Evolutionary conservation across 2,113 vertebrate species (phyloP).

Genomic region (Regulus satrapa): DNA sequence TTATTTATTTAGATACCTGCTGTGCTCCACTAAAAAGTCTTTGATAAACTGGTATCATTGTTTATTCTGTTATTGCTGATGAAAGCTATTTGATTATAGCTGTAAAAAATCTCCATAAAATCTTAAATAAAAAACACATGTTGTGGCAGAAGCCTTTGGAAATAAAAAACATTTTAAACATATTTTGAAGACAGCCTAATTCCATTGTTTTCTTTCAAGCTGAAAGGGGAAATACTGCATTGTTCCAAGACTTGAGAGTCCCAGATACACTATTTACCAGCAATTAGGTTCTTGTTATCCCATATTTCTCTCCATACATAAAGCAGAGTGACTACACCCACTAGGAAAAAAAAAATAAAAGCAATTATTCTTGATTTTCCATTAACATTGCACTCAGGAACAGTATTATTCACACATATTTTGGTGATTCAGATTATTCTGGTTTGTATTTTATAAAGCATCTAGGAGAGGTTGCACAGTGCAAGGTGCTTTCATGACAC

Average conservation of each 20-base stretch:
- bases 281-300: not conserved
- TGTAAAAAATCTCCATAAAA: slow-evolving; percentile 46
- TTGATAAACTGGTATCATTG: slow-evolving; percentile 50
- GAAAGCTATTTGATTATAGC: slow-evolving; percentile 56
- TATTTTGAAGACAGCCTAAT: slow-evolving; percentile 51
- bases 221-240: not conserved
- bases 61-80: slow-evolving; percentile 53
- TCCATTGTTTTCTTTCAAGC: slow-evolving; percentile 30
- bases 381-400: not conserved
- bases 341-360: not conserved
- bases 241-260: not conserved
- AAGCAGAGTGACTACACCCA: not conserved
- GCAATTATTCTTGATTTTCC: not conserved
- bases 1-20: slow-evolving; percentile 41
- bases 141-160: slow-evolving; percentile 20
- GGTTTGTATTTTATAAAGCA: not conserved
- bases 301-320: not conserved
- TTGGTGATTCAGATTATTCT: not conserved
- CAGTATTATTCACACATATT: not conserved
- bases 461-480: not conserved
- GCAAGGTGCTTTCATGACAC: not conserved
- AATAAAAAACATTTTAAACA: slow-evolving; percentile 48
- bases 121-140: slow-evolving; percentile 50
- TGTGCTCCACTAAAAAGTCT: not conserved
- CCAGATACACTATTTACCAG: not conserved